phyloP scores from a whole-genome alignment of 2,888 invertebrate genomes.

The Beris morrisii region DNA sequence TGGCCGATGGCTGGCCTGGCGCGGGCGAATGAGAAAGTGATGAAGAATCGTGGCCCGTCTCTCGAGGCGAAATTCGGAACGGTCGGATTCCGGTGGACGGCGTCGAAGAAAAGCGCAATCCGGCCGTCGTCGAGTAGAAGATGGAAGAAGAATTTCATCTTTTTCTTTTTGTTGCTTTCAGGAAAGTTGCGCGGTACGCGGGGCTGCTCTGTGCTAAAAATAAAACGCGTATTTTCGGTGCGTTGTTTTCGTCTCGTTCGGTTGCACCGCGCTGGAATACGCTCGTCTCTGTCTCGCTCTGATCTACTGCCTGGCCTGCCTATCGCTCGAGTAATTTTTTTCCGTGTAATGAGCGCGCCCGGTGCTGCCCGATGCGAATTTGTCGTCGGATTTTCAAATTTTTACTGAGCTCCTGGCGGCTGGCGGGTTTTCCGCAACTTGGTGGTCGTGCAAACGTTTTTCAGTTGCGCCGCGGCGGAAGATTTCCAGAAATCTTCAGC shows the following conservation, averaged over 20 bases:
- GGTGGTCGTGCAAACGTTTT: conserved; percentile 4
- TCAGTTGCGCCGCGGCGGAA: background rate
- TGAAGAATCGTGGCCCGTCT: background rate
- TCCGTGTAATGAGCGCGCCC: conserved; percentile 13
- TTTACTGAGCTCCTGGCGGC: background rate
- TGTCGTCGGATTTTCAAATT: background rate
- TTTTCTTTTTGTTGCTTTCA: conserved; percentile 18
- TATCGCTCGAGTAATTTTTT: background rate
- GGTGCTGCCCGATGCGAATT: conserved; percentile 35
- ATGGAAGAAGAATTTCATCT: conserved; percentile 34
- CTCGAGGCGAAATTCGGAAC: background rate
- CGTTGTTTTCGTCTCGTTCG: conserved; percentile 31
- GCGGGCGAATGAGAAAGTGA: background rate
- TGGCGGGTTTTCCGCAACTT: conserved; percentile 10
- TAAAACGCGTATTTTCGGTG: conserved; percentile 39
- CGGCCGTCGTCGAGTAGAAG: conserved; percentile 11
- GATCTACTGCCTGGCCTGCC: conserved; percentile 18
- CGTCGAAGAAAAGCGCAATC: conserved; percentile 9
- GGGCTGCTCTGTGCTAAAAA: conserved; percentile 36
- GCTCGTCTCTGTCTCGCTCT: conserved; percentile 15
- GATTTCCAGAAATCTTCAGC: too few species aligned
- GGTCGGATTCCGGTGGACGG: background rate
- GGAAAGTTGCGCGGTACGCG: background rate
- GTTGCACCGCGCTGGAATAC: background rate
- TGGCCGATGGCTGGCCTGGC: background rate